phyloP scores from a whole-genome alignment of 1,140 invertebrate genomes.

The Achroia grisella region DNA sequence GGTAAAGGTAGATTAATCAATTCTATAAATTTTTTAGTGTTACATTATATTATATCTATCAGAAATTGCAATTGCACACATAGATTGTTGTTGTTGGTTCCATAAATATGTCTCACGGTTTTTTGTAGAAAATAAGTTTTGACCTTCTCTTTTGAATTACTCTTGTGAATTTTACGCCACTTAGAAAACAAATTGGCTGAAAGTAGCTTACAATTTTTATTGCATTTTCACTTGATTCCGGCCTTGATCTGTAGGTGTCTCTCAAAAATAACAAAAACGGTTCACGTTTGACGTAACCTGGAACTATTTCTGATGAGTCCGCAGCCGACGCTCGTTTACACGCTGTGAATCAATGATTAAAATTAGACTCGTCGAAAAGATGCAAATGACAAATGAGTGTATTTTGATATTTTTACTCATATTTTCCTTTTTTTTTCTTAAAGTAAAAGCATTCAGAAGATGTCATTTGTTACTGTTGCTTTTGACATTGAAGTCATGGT shows the following conservation, averaged over 20 bases:
- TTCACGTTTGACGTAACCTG: constrained; percentile 49
- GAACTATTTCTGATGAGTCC: constrained; percentile 51
- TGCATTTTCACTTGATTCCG: constrained; percentile 10
- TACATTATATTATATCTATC: no score
- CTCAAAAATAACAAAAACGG: constrained; percentile 30
- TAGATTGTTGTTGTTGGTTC: no score
- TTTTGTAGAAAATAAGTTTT: no score
- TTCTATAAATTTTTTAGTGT: no score
- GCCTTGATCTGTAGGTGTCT: constrained; percentile 20
- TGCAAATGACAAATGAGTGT: constrained; percentile 42
- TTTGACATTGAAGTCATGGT: constrained; percentile 47
- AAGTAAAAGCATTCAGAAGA: constrained; percentile 9
- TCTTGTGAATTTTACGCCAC: no score
- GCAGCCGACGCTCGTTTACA: constrained; percentile 16
- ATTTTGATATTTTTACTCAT: constrained; percentile 13
- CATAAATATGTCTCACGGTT: no score
- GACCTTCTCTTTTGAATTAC: no score
- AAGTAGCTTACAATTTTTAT: no score
- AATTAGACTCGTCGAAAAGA: constrained; percentile 44
- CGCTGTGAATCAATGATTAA: constrained; percentile 59
- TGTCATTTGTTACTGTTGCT: constrained; percentile 24
- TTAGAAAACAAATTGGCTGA: no score
- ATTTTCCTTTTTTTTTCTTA: constrained; percentile 7
- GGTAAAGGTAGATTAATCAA: no score
- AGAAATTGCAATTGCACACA: no score